Base-by-base conservation (phyloP, 1,140 invertebrate genomes). In the Pinna nobilis region DNA sequence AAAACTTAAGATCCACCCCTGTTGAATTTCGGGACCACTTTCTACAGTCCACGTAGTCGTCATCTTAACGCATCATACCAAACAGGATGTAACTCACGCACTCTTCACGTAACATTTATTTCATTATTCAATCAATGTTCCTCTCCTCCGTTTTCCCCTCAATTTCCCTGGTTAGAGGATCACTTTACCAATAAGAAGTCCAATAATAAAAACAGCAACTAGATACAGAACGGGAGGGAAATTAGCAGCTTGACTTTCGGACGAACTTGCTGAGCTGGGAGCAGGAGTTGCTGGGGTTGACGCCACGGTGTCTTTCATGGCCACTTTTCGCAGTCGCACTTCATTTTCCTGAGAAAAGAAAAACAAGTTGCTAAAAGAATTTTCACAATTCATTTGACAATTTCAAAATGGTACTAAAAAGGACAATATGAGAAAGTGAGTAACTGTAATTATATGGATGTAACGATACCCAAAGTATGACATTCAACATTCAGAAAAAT, bases 221-320 rank as follows among this genome's bases (percentile, higher is more conserved):
- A 91, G 74, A 65, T 87, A 88, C 32, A 89, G 82, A 78, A 89
- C 87, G 25, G 88, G 85, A 49, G 88, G 80, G 47, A 87, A 76
- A 53, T 81, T 76, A 39, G 76, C 70, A 44, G 51, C 53, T 32
- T 69, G 66, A 20, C 23, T 39, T 61, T 61, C 33, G 32, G 57
- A 60, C 59, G 59, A 60, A 30, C 32, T 59, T 49, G 64, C 63
- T 37, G 53, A 23, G 9, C 63, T n/a, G 15, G 64, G 41, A 11
- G 63, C 33, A n/a, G 15, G 49, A 59, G 76, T 70, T 65, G 78
- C 65, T 44, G 78, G 85, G 11, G 79, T 82, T 44, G 81, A 82
- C 88, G 89, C 57, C 91, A 76, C 93, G 91, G 78, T 92, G 91
- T 83, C 93, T 87, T 55, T 90, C 89, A 77, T 92, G 90, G 82